A percentile compares a stretch with the other conserved stretches of the same genome.
Conservation (phyloP, 2,888 invertebrate genomes). For the Cryptocephalus moraei region DNA sequence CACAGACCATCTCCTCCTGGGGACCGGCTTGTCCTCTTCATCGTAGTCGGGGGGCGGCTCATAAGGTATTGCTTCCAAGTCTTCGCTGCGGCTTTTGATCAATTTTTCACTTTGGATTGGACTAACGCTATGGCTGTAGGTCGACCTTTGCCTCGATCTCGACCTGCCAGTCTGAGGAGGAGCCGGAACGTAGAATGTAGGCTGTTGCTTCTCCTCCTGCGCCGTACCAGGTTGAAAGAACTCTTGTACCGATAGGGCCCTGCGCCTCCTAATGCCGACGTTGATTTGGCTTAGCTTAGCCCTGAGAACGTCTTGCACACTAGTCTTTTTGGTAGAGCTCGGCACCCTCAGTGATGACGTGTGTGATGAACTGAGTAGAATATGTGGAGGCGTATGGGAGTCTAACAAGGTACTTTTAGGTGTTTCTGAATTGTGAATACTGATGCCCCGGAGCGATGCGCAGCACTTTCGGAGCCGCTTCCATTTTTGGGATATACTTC, state of each 20-base stretch:
- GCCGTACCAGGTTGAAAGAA: constrained; percentile 40
- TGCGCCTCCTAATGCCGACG: constrained; percentile 53
- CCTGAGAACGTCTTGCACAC: constrained; percentile 53
- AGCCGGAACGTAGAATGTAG: constrained; percentile 64
- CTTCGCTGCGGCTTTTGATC: constrained; percentile 30
- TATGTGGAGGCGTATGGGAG: constrained; percentile 35
- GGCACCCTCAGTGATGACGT: constrained; percentile 40
- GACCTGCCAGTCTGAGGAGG: constrained; percentile 28
- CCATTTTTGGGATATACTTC: constrained; percentile 67
- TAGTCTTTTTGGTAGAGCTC: constrained; percentile 38
- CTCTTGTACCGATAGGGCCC: constrained; percentile 61
- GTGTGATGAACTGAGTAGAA: constrained; percentile 36
- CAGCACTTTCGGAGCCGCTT: constrained; percentile 60
- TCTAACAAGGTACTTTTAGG: constrained; percentile 44
- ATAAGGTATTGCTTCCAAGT: constrained; percentile 30
- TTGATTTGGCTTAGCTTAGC: constrained; percentile 61
- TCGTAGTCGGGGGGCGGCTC: constrained; percentile 39
- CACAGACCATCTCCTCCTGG: constrained; percentile 30
- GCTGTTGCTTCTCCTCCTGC: constrained; percentile 43
- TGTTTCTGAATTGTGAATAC: constrained; percentile 44
- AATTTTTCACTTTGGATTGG: constrained; percentile 28
- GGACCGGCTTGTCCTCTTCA: constrained; percentile 19
- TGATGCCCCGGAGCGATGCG: constrained; percentile 43
- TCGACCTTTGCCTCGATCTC: constrained; percentile 23
- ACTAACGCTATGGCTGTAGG: constrained; percentile 18